Evolutionary conservation across 2,797 vertebrate genomes (phyloP).

Genomic region (Harpagifer antarcticus): DNA sequence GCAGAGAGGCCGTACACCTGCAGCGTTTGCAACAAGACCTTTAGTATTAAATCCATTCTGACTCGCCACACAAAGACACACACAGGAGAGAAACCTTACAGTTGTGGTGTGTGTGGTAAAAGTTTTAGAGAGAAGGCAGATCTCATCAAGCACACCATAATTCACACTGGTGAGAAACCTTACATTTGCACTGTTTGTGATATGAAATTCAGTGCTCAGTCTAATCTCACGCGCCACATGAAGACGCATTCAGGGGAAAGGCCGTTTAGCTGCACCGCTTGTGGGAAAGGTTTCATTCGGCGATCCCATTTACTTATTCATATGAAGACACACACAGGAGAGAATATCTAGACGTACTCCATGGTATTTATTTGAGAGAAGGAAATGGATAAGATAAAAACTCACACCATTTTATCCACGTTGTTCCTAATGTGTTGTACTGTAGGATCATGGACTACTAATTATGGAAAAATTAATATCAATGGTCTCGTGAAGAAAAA

Average conservation of each 20-base stretch:
- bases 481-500: too few relatives aligned
- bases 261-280: constrained; percentile 45
- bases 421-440: too few relatives aligned
- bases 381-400: too few relatives aligned
- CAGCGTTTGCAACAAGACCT: constrained; percentile 53
- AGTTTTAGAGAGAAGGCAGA: constrained; percentile 60
- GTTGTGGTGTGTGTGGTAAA: constrained; percentile 53
- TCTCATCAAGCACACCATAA: constrained; percentile 57
- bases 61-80: constrained; percentile 66
- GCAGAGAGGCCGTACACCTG: constrained; percentile 48
- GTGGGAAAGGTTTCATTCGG: constrained; percentile 60
- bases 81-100: constrained; percentile 63
- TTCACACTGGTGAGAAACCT: constrained; percentile 62
- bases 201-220: constrained; percentile 61
- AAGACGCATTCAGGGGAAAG: constrained; percentile 68
- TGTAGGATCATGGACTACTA: too few relatives aligned
- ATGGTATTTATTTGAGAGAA: too few relatives aligned
- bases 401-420: neutral
- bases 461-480: too few relatives aligned
- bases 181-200: constrained; percentile 51
- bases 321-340: constrained; percentile 49
- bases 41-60: constrained; percentile 61
- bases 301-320: constrained; percentile 60
- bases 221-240: constrained; percentile 59
- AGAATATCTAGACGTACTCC: constrained; percentile 13